Conservation (phyloP, 1,140 invertebrate species). For the Panulirus ornatus region DNA sequence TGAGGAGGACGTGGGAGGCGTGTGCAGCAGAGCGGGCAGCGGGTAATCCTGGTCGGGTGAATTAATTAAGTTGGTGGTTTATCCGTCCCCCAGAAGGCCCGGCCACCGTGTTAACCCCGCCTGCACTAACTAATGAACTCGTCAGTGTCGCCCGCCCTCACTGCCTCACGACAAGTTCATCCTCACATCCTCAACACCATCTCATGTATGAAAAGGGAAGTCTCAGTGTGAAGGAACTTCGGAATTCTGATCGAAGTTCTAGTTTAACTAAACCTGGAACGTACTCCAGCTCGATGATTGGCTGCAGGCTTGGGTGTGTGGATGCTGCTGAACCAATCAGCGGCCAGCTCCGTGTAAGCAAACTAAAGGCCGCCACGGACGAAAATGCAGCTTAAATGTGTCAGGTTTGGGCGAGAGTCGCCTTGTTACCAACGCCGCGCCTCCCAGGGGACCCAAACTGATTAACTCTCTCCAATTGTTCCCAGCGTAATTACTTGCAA, state of each 20-base stretch:
- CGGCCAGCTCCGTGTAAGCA: conserved; percentile 38
- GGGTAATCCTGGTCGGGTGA: conserved; percentile 55
- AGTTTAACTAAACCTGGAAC: conserved; percentile 17
- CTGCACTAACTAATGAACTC: conserved; percentile 57
- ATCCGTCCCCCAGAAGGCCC: conserved; percentile 44
- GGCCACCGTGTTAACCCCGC: conserved; percentile 18
- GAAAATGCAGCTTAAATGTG: conserved; percentile 61
- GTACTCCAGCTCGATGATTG: conserved; percentile 34
- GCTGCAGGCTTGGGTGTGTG: conserved; percentile 28
- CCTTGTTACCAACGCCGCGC: conserved; percentile 65
- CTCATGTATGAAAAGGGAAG: background rate
- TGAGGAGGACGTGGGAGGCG: background rate
- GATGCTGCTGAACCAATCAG: conserved; percentile 46
- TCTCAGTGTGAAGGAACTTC: conserved; percentile 10
- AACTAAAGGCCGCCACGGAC: conserved; percentile 9
- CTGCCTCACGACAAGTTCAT: background rate
- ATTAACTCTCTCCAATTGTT: conserved; percentile 74
- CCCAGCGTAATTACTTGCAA: conserved; percentile 74
- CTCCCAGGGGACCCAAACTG: conserved; percentile 63
- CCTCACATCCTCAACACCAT: background rate
- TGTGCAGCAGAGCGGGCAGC: conserved; percentile 42
- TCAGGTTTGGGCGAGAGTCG: conserved; percentile 39
- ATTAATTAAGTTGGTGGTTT: conserved; percentile 70
- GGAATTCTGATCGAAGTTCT: conserved; percentile 18
- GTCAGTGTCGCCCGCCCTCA: background rate